Evolutionary conservation across 1,140 invertebrate species (phyloP).

Genomic region (Pseudomyrmex concolor): DNA sequence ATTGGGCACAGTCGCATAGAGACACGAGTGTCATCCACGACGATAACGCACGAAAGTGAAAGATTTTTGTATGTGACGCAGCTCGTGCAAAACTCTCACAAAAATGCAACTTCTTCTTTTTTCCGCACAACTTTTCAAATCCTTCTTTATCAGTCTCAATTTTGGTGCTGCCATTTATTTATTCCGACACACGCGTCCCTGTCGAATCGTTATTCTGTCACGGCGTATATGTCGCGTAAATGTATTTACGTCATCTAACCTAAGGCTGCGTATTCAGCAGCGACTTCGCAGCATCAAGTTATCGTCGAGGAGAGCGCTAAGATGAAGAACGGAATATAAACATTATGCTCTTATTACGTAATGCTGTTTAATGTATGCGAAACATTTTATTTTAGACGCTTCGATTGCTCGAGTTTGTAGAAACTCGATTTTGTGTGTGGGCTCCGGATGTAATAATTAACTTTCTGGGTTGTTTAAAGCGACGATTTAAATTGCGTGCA

Average conservation of each 20-base stretch:
- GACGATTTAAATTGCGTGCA: constrained; percentile 19
- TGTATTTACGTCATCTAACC: constrained; percentile 32
- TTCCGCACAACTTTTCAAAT: constrained; percentile 36
- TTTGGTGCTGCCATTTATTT: constrained; percentile 47
- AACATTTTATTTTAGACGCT: constrained; percentile 30
- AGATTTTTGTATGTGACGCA: constrained; percentile 16
- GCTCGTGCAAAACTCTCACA: not conserved
- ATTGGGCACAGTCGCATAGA: not conserved
- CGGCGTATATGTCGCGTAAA: constrained; percentile 49
- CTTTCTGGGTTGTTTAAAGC: constrained; percentile 13
- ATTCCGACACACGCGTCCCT: constrained; percentile 45
- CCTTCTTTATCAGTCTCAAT: constrained; percentile 33
- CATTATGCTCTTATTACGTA: constrained; percentile 12
- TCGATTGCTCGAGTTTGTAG: not conserved
- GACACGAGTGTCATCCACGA: constrained; percentile 12
- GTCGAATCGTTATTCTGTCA: constrained; percentile 49
- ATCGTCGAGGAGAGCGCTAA: not conserved
- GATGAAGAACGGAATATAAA: not conserved
- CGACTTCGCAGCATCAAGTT: constrained; percentile 40
- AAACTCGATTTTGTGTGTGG: not conserved
- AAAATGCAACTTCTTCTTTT: constrained; percentile 22
- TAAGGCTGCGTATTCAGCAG: constrained; percentile 14
- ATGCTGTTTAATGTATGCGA: constrained; percentile 15
- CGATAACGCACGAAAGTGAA: constrained; percentile 19
- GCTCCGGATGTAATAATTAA: not conserved